Conservation (phyloP, 2,113 vertebrate genomes). For the Phylloscopus trochiloides region DNA sequence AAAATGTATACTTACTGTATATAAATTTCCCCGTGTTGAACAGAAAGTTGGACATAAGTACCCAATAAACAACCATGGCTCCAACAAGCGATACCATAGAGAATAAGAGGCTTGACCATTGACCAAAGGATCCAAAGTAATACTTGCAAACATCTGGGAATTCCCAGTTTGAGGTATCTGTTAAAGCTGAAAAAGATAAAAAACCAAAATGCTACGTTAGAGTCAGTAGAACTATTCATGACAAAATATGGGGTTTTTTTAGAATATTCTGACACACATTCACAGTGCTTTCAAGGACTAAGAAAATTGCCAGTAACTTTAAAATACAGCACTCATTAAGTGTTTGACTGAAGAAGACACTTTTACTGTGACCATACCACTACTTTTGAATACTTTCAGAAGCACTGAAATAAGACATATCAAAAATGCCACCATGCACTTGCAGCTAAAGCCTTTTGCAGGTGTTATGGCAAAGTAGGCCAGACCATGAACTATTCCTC, state of each 20-base stretch:
- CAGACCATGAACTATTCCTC: neutral
- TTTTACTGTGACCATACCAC: neutral
- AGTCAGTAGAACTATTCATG: neutral
- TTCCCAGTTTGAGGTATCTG: conserved; percentile 90
- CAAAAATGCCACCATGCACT: neutral
- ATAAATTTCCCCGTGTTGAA: conserved; percentile 94
- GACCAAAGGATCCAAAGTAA: conserved; percentile 92
- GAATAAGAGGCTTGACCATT: conserved; percentile 93
- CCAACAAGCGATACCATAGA: conserved; percentile 92
- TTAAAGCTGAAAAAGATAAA: conserved; percentile 68
- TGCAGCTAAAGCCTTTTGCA: neutral
- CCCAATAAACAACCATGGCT: conserved; percentile 98
- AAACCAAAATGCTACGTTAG: neutral
- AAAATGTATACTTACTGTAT: conserved; percentile 84
- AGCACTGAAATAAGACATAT: neutral
- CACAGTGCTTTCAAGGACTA: neutral
- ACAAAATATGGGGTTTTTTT: neutral
- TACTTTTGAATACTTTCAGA: neutral
- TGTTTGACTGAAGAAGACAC: neutral
- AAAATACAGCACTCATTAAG: neutral
- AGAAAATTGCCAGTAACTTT: neutral
- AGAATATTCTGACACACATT: neutral
- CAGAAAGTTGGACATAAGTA: conserved; percentile 98
- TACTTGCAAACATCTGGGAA: conserved; percentile 94
- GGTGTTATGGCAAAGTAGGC: neutral